Evolutionary conservation across 1,140 invertebrate species (phyloP).

Genomic region (Calephelis nemesis): DNA sequence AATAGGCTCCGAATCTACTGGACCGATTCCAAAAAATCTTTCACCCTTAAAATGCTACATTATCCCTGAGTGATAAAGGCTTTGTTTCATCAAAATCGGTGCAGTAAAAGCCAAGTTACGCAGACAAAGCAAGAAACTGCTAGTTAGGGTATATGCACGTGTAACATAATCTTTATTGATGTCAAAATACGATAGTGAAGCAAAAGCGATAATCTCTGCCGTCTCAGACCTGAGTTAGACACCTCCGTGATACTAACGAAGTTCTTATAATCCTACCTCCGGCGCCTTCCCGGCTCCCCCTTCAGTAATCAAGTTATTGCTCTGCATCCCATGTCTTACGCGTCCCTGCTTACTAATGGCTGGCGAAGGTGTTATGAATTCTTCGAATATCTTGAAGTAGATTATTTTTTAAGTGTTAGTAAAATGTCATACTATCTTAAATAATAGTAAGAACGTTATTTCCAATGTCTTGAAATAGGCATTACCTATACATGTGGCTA

Average conservation of each 20-base stretch:
- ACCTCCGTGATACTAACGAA: conserved; percentile 73
- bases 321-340: conserved; percentile 63
- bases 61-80: too few species aligned
- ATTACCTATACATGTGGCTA: too few species aligned
- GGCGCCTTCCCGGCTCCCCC: conserved; percentile 37
- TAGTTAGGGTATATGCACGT: background rate
- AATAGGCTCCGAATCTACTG: too few species aligned
- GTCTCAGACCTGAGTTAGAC: conserved; percentile 67
- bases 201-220: conserved; percentile 69
- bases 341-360: conserved; percentile 46
- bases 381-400: conserved; percentile 16
- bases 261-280: conserved; percentile 68
- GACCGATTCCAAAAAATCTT: too few species aligned
- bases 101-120: too few species aligned
- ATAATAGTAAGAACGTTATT: too few species aligned
- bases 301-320: conserved; percentile 68
- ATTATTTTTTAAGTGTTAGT: background rate
- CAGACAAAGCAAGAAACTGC: too few species aligned
- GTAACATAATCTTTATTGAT: conserved; percentile 35
- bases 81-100: too few species aligned
- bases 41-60: too few species aligned
- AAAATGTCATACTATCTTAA: too few species aligned
- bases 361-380: conserved; percentile 25
- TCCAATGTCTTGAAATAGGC: background rate
- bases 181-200: conserved; percentile 60